phyloP scores from a whole-genome alignment of 2,797 vertebrate genomes.

The Darevskia nairensis region DNA sequence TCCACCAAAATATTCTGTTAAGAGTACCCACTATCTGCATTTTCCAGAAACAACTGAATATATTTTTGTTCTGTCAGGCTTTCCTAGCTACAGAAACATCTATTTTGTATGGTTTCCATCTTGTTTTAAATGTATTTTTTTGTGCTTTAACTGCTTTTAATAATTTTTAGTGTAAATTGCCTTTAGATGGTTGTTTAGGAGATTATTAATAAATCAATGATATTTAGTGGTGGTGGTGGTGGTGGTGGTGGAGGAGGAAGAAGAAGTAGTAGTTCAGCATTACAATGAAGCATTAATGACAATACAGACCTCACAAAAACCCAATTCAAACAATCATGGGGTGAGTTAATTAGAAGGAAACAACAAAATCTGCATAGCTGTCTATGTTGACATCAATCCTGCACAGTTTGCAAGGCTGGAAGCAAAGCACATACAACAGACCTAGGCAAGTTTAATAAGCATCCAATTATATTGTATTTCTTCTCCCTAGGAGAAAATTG shows the following conservation, averaged over 20 bases:
- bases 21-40: neutral
- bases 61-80: too few relatives aligned
- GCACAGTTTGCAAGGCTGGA: slow-evolving; percentile 31
- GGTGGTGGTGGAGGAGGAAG: too few relatives aligned
- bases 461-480: neutral
- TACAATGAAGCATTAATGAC: neutral
- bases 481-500: slow-evolving; percentile 29
- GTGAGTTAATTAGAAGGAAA: slow-evolving; percentile 1
- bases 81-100: too few relatives aligned
- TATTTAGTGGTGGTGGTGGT: too few relatives aligned
- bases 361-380: accelerated
- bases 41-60: neutral
- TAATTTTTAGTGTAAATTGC: too few relatives aligned
- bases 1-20: slow-evolving; percentile 6
- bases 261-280: too few relatives aligned
- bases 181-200: too few relatives aligned
- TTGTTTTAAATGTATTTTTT: too few relatives aligned
- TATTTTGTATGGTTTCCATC: too few relatives aligned
- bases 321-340: neutral
- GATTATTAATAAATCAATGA: too few relatives aligned
- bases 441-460: accelerated
- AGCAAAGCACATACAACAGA: slow-evolving; percentile 29
- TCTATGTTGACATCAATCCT: neutral
- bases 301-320: slow-evolving; percentile 9
- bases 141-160: too few relatives aligned